A percentile compares a stretch with the other conserved stretches of the same genome.
Evolutionary conservation across 2,888 invertebrate species (phyloP).

Genomic region (Conistra vaccinii): DNA sequence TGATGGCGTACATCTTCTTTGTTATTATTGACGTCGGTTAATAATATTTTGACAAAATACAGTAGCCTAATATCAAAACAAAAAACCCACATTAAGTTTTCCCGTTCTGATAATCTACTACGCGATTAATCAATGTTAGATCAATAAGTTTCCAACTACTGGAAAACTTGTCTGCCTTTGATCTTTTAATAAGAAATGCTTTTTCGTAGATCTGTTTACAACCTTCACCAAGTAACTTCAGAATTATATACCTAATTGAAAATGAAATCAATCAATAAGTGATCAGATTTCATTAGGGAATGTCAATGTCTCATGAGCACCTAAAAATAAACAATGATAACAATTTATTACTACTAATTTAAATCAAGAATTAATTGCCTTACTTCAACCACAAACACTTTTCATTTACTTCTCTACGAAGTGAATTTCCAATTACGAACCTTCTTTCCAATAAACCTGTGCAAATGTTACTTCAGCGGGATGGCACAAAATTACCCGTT

Average conservation of each 20-base stretch:
- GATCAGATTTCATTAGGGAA: not conserved
- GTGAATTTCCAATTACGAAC: slow-evolving; percentile 10
- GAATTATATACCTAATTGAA: not conserved
- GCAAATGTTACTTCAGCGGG: slow-evolving; percentile 32
- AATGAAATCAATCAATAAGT: not conserved
- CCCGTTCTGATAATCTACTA: not conserved
- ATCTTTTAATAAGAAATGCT: slow-evolving; percentile 11
- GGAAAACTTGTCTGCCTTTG: slow-evolving; percentile 28
- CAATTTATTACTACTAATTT: not conserved
- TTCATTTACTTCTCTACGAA: not conserved
- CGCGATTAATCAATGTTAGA: slow-evolving; percentile 7
- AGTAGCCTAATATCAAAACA: not conserved
- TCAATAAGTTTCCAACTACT: slow-evolving; percentile 19
- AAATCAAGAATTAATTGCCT: slow-evolving; percentile 14
- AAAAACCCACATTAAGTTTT: too few species aligned
- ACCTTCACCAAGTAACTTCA: slow-evolving; percentile 1
- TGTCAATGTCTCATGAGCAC: not conserved
- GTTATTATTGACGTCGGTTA: not conserved
- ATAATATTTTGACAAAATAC: not conserved
- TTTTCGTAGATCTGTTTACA: not conserved
- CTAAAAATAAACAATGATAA: not conserved
- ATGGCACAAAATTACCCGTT: slow-evolving; percentile 20
- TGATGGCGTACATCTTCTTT: not conserved
- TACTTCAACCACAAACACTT: not conserved
- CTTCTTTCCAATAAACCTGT: slow-evolving; percentile 25